Conservation (phyloP, 2,113 vertebrate genomes). For the Chloebia gouldiae region DNA sequence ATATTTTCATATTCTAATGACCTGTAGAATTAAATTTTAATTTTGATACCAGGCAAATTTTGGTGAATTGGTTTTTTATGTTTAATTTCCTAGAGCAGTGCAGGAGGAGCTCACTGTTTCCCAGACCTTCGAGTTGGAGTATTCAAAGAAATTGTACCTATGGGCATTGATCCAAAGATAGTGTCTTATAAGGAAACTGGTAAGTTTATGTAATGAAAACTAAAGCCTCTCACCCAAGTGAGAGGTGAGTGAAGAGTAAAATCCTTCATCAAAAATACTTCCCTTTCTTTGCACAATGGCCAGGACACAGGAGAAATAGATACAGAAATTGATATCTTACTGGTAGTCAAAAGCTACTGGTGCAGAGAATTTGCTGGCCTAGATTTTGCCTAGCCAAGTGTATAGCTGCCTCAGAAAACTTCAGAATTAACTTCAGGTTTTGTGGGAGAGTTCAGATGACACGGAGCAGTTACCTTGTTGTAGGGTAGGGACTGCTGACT, state of each 20-base stretch:
- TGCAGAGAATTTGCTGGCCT: neutral
- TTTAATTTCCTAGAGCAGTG: slow-evolving; percentile 80
- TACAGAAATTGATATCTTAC: neutral
- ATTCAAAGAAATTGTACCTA: slow-evolving; percentile 92
- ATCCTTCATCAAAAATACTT: neutral
- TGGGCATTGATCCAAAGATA: slow-evolving; percentile 88
- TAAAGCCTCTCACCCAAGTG: neutral
- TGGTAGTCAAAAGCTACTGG: neutral
- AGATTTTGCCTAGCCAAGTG: neutral
- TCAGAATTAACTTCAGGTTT: neutral
- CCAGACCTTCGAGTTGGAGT: slow-evolving; percentile 87
- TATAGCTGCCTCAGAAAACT: neutral
- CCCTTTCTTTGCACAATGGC: neutral
- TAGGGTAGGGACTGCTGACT: neutral
- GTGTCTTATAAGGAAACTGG: slow-evolving; percentile 89
- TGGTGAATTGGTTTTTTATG: neutral
- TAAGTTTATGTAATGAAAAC: slow-evolving; percentile 57
- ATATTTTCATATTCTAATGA: neutral
- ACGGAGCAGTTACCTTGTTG: neutral
- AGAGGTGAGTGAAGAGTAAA: neutral
- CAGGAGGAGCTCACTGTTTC: slow-evolving; percentile 89
- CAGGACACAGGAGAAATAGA: neutral
- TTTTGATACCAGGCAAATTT: neutral
- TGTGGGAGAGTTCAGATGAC: neutral
- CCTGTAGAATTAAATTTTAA: neutral